Evolutionary conservation across 1,140 invertebrate genomes (phyloP), one percentile per base, ranked within the genome.

Genomic region (Lycorma delicatula): DNA sequence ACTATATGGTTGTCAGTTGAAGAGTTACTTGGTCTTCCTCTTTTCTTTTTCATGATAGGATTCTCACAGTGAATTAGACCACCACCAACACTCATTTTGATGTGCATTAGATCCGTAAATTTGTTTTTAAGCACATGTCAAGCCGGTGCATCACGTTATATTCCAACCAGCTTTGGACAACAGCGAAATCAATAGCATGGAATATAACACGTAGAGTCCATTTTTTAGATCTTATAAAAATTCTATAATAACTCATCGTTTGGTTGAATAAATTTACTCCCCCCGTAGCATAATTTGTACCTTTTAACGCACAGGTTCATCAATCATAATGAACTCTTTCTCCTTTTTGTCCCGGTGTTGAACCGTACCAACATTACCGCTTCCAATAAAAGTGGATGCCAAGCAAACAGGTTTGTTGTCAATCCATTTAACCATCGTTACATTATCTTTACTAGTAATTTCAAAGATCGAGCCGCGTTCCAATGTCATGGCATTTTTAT

Each of bases 211-310:
- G 56, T n/a, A 69, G 25, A 41, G 65, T 70, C 66, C 66, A 69
- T 67, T 71, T 71, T 64, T 60, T 58, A 6, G 65, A 69, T 62
- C 60, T 63, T 38, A 67, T 59, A 55, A 63, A 66, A 25, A 60
- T 66, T 20, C 64, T 26, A 54, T 70, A 68, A 11, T 51, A 47
- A 27, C 64, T 66, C 12, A 67, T 60, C 11, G 66, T 29, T 23
- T 60, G 58, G 27, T 68, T 66, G 31, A 62, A 54, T 6, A 62
- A 29, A 61, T 74, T 71, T 38, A 74, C 67, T 36, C 72, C 71
- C 12, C 70, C 70, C 71, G 73, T 74, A 48, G 58, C 65, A 46
- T 64, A 59, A 60, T 74, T 75, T n/a, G n/a, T n/a, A n/a, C n/a
- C n/a, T n/a, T n/a, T n/a, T n/a, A n/a, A n/a, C n/a, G n/a, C n/a